A percentile compares a stretch with the other conserved stretches of the same genome.
Conservation (phyloP, 2,797 vertebrate species). For the Siniperca undulata region DNA sequence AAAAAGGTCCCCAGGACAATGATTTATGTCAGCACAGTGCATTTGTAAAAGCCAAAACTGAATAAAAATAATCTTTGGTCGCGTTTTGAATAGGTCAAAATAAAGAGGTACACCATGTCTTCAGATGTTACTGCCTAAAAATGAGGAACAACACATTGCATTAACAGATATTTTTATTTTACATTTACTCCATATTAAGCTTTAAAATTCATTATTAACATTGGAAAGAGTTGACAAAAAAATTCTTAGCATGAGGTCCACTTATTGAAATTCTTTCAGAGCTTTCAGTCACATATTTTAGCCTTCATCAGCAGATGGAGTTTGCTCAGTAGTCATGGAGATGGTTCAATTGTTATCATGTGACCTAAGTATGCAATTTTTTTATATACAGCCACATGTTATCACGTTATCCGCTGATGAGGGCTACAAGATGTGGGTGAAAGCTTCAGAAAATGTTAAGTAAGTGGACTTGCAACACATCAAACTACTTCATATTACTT, state of each 20-base stretch:
- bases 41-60: slow-evolving; percentile 36
- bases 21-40: slow-evolving; percentile 40
- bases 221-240: background rate
- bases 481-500: background rate
- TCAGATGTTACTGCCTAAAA: background rate
- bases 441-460: background rate
- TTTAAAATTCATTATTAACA: background rate
- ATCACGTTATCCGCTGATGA: background rate
- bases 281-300: background rate
- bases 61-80: background rate
- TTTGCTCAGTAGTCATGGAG: background rate
- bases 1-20: slow-evolving; percentile 42
- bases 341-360: background rate
- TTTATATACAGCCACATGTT: background rate
- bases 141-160: background rate
- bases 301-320: background rate
- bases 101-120: background rate
- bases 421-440: too few relatives aligned
- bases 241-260: background rate
- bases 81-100: slow-evolving; percentile 11
- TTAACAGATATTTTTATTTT: background rate
- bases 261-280: background rate
- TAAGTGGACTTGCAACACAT: background rate
- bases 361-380: background rate
- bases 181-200: background rate